Base-by-base conservation (phyloP, 2,113 vertebrate species). In the Beaufortia kweichowensis region DNA sequence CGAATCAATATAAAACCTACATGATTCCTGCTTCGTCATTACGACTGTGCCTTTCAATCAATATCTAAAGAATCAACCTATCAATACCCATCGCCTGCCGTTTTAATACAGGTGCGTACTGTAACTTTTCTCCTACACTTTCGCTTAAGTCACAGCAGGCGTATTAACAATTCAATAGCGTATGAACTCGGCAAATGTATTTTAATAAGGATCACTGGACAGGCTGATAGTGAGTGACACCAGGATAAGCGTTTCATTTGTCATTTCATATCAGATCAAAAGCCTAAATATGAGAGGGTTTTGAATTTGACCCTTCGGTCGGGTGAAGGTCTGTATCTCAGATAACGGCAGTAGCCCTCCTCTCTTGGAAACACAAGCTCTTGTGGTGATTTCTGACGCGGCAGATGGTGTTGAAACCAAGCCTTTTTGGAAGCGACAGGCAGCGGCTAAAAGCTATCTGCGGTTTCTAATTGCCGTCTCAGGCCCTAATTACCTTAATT, bases 401-500 rank as follows among this genome's bases (percentile, higher is more conserved):
- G 92, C 93, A 94, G 94, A 94, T 94, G 92, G 93, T 87, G 57
- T 83, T 85, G 89, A 95, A 94, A 94, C 92, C 87, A 94, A 92
- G 90, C 92, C 93, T 91, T 87, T 72, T 82, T 87, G 92, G 91
- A 91, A 90, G 86, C 86, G 84, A 88, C 90, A 86, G 88, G 86
- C 87, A 90, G 81, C 90, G 87, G 90, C 93, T 97, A 94, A 97
- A 93, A 96, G 94, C 90, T 92, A 90, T 93, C 93, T 94, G 90
- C 85, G 92, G 93, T 93, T 92, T 93, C 91, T 94, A 94, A 96
- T 95, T 94, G 94, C 91, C 92, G 60, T 93, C 88, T 91, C 90
- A 88, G 92, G 93, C 93, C 94, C 91, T 96, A 94, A 94, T 97
- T 95, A 93, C 87, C 88, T 93, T 98, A 98, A 99, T 98, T 98